Conservation (phyloP, 2,797 vertebrate genomes). For the Cossypha niveicapilla region DNA sequence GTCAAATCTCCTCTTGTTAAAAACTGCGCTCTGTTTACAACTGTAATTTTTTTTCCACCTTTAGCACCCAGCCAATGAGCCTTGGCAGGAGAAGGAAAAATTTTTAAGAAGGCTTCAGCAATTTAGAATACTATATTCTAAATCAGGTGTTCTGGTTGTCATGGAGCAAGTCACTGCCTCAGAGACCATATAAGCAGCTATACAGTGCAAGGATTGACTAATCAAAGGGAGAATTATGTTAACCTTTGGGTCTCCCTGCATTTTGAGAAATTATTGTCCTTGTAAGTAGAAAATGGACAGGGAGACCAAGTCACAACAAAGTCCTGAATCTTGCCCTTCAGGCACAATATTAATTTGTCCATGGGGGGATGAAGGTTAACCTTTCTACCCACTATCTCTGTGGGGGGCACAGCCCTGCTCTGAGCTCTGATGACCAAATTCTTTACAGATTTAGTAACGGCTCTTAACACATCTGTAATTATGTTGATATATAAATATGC, state of each 20-base stretch:
- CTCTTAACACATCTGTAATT: background rate
- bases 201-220: background rate
- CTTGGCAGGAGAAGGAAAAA: background rate
- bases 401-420: background rate
- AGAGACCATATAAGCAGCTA: background rate
- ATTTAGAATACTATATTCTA: constrained; percentile 6
- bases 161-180: background rate
- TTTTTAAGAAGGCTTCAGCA: background rate
- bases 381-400: constrained; percentile 1
- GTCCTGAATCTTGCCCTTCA: constrained; percentile 20
- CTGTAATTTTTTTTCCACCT: background rate
- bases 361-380: background rate
- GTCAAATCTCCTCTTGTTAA: background rate
- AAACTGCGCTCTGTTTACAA: background rate
- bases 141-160: background rate
- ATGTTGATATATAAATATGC: background rate
- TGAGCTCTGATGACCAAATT: background rate
- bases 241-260: constrained; percentile 4
- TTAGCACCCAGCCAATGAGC: background rate
- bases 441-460: background rate
- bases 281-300: constrained; percentile 34
- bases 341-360: constrained; percentile 32
- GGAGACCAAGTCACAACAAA: constrained; percentile 44
- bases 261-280: constrained; percentile 40
- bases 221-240: constrained; percentile 31